phyloP scores from a whole-genome alignment of 2,113 vertebrate species.

The Psammodynastes pulverulentus region DNA sequence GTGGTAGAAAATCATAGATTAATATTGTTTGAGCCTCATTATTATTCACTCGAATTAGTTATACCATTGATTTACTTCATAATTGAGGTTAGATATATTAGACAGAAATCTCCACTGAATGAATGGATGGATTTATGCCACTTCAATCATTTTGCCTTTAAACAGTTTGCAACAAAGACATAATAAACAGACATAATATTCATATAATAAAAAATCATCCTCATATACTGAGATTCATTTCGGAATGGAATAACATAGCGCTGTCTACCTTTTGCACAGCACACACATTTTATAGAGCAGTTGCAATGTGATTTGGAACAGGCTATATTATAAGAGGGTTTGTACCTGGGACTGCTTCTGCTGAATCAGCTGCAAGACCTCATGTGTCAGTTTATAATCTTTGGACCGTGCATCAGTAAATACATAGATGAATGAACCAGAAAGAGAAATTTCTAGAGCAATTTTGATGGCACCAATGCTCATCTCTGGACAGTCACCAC shows the following conservation, averaged over 20 bases:
- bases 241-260: neutral
- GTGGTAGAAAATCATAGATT: neutral
- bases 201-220: neutral
- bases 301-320: neutral
- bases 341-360: conserved; percentile 97
- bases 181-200: neutral
- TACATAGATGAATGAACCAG: conserved; percentile 95
- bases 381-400: conserved; percentile 89
- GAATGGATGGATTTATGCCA: neutral
- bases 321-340: neutral
- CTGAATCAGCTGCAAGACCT: conserved; percentile 95
- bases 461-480: conserved; percentile 98
- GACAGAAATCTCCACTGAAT: neutral
- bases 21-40: neutral
- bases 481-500: conserved; percentile 98
- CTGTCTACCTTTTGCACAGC: neutral
- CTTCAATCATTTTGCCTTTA: neutral
- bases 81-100: neutral
- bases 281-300: neutral
- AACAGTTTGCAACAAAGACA: neutral
- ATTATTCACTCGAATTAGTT: neutral
- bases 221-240: neutral
- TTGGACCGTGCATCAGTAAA: conserved; percentile 98
- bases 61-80: neutral
- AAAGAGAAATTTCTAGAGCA: conserved; percentile 93